Conservation (phyloP, 2,797 vertebrate species). For the Phataginus tetradactyla region DNA sequence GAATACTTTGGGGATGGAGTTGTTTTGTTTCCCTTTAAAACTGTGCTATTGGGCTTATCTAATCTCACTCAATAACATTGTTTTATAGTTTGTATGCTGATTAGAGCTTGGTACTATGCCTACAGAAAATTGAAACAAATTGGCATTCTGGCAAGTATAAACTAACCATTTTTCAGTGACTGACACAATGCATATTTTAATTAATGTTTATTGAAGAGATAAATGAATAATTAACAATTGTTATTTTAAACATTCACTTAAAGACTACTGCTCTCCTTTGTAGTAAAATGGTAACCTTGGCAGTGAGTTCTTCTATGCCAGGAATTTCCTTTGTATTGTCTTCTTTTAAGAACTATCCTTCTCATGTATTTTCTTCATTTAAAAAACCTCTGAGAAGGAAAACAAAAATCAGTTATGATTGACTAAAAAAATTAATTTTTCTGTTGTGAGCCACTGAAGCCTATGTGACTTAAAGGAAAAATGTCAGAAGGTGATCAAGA, state of each 20-base stretch:
- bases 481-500: constrained; percentile 66
- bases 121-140: not conserved
- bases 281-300: constrained; percentile 25
- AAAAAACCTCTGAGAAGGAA: constrained; percentile 48
- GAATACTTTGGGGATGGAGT: not conserved
- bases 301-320: not conserved
- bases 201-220: not conserved
- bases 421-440: constrained; percentile 69
- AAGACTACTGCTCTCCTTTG: not conserved
- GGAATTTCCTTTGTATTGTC: not conserved
- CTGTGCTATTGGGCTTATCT: not conserved
- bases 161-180: not conserved
- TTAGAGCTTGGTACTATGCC: not conserved
- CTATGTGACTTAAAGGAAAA: constrained; percentile 61
- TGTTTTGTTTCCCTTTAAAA: not conserved
- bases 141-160: not conserved
- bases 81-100: not conserved
- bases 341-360: not conserved
- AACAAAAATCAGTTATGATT: constrained; percentile 76
- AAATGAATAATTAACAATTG: not conserved
- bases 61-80: not conserved
- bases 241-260: not conserved
- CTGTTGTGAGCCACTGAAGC: constrained; percentile 35
- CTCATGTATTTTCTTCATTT: constrained; percentile 33
- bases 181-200: not conserved